These are phyloP conservation scores for Campoplex nolae DNA, from an alignment of 2,888 invertebrate species.

Conservation along the genomic window DNA sequence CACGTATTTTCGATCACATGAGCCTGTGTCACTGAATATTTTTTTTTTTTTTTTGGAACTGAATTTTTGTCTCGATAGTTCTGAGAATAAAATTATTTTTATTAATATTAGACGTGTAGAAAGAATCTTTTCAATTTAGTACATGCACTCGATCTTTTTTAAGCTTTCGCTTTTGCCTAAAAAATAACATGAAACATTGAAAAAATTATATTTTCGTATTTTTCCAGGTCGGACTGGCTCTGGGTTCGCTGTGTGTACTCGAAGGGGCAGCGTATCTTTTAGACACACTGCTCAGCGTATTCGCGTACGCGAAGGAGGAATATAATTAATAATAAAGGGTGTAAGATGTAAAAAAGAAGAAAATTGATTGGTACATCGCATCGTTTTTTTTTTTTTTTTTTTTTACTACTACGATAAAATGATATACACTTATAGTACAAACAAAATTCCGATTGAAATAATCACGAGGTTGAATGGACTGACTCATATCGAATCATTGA, in stretches of 20 bases:
- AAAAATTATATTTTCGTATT: neutral
- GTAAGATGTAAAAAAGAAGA: neutral
- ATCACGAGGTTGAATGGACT: slow-evolving; percentile 56
- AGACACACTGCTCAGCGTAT: slow-evolving; percentile 92
- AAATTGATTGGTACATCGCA: slow-evolving; percentile 33
- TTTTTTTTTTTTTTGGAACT: neutral
- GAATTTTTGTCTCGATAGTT: neutral
- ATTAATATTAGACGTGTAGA: neutral
- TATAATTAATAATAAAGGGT: slow-evolving; percentile 77
- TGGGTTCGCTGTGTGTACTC: slow-evolving; percentile 92
- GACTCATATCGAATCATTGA: slow-evolving; percentile 63
- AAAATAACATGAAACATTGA: neutral
- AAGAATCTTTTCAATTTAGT: neutral
- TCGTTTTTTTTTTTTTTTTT: slow-evolving; percentile 24
- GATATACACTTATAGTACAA: slow-evolving; percentile 56
- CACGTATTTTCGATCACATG: neutral
- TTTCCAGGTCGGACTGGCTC: slow-evolving; percentile 90
- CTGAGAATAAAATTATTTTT: neutral
- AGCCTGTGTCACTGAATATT: neutral
- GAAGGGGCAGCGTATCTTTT: slow-evolving; percentile 92
- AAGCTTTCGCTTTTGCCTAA: neutral
- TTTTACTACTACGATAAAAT: slow-evolving; percentile 19
- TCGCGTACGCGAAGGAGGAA: slow-evolving; percentile 90
- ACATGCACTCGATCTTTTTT: neutral
- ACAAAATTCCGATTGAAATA: slow-evolving; percentile 52